phyloP scores from a whole-genome alignment of 2,888 invertebrate species.

The Noctua pronuba region DNA sequence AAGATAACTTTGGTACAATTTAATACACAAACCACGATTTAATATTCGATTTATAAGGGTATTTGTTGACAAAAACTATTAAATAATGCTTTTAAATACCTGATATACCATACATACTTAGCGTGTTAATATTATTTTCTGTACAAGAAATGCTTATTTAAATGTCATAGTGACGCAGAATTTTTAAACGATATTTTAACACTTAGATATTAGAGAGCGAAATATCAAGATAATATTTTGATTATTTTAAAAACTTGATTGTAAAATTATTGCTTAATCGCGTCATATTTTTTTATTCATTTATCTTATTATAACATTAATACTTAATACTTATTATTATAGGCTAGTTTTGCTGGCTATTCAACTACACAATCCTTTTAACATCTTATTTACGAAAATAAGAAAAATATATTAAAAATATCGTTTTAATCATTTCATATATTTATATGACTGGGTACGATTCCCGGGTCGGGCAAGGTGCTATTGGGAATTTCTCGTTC shows the following conservation, averaged over 20 bases:
- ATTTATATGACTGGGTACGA: not conserved
- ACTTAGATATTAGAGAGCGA: not conserved
- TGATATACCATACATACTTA: no score
- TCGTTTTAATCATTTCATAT: slow-evolving; percentile 34
- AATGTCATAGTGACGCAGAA: not conserved
- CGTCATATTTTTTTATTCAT: not conserved
- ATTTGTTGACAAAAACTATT: not conserved
- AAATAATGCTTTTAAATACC: not conserved
- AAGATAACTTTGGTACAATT: not conserved
- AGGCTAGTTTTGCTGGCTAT: slow-evolving; percentile 61
- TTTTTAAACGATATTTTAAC: not conserved
- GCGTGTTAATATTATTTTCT: not conserved
- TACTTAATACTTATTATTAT: slow-evolving; percentile 1
- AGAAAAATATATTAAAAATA: slow-evolving; percentile 29
- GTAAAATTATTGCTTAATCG: slow-evolving; percentile 18
- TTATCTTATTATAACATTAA: slow-evolving; percentile 1
- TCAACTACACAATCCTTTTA: slow-evolving; percentile 21
- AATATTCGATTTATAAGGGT: not conserved
- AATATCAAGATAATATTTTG: not conserved
- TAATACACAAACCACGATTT: no score
- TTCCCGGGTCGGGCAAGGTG: not conserved
- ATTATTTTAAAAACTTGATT: not conserved
- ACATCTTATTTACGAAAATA: slow-evolving; percentile 29
- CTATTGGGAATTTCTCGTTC: not conserved
- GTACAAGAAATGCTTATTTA: not conserved